Conservation (phyloP, 2,888 invertebrate genomes). For the Drosophila ustulata region DNA sequence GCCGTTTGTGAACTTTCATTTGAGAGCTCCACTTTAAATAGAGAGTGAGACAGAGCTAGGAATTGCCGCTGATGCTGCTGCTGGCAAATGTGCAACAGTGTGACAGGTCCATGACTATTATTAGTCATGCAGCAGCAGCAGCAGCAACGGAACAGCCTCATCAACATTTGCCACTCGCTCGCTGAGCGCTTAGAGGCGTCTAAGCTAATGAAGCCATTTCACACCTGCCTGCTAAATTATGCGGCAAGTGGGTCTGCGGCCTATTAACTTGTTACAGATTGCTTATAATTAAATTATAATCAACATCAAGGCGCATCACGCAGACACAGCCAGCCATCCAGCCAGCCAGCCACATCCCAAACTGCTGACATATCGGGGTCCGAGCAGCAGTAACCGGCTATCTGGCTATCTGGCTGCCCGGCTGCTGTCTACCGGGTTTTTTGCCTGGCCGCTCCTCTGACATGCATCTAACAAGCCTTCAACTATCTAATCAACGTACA, state of each 20-base stretch:
- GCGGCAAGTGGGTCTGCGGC: constrained; percentile 42
- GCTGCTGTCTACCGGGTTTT: too few species aligned
- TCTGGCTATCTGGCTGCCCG: background rate
- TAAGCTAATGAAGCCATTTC: constrained; percentile 76
- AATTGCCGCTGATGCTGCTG: constrained; percentile 19
- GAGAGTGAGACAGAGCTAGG: constrained; percentile 6
- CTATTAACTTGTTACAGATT: constrained; percentile 76
- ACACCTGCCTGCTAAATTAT: constrained; percentile 74
- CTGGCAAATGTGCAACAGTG: constrained; percentile 35
- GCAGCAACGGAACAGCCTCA: constrained; percentile 18
- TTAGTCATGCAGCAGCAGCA: constrained; percentile 51
- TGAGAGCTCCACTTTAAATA: constrained; percentile 6
- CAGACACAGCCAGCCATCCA: constrained; percentile 19
- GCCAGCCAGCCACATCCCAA: background rate
- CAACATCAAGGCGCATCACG: constrained; percentile 62
- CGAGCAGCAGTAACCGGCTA: constrained; percentile 1
- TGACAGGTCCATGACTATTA: constrained; percentile 70
- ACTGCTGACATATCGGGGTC: constrained; percentile 8
- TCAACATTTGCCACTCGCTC: constrained; percentile 41
- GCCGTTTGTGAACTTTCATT: constrained; percentile 40
- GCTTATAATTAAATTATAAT: constrained; percentile 78
- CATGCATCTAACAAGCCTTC: constrained; percentile 78
- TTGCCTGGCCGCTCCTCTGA: constrained; percentile 36
- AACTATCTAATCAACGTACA: constrained; percentile 79
- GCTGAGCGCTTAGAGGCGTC: constrained; percentile 41